Percentiles rank a stretch among this genome's conserved stretches.
Conservation (phyloP, 2,113 vertebrate genomes). For the Parus major region DNA sequence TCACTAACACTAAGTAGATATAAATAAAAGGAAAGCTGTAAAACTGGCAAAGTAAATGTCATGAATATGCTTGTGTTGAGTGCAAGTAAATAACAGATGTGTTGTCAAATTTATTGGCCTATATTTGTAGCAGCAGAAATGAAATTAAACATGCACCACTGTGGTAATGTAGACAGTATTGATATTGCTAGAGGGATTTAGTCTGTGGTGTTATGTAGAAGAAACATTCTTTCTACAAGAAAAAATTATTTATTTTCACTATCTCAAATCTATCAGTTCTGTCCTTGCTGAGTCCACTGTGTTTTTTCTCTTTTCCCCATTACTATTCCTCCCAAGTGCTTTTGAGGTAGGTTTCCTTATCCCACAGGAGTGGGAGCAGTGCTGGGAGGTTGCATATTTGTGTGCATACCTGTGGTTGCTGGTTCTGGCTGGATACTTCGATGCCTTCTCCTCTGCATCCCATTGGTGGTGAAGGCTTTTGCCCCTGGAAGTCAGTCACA, state of each 20-base stretch:
- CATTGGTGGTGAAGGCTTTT: neutral
- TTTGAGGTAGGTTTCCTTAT: neutral
- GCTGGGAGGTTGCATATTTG: neutral
- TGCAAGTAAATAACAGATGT: slow-evolving; percentile 69
- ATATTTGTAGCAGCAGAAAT: slow-evolving; percentile 56
- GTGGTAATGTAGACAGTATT: slow-evolving; percentile 17
- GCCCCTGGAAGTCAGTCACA: neutral
- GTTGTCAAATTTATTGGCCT: slow-evolving; percentile 63
- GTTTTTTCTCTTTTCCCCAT: neutral
- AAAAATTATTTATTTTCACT: neutral
- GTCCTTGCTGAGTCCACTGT: neutral
- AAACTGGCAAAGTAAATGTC: slow-evolving; percentile 57
- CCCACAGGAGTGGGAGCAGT: neutral
- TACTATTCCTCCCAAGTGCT: neutral
- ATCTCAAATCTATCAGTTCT: neutral
- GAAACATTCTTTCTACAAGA: neutral
- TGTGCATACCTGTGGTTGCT: neutral
- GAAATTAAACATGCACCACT: slow-evolving; percentile 38
- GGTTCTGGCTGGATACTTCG: neutral
- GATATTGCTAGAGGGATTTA: slow-evolving; percentile 43
- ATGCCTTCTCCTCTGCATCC: neutral
- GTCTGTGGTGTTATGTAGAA: neutral
- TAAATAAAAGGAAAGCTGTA: slow-evolving; percentile 62
- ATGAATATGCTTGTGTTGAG: slow-evolving; percentile 57
- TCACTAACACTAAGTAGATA: slow-evolving; percentile 53